These are phyloP conservation scores for Anas capensis DNA, from an alignment of 2,797 vertebrate genomes.

Conservation along the genomic window DNA sequence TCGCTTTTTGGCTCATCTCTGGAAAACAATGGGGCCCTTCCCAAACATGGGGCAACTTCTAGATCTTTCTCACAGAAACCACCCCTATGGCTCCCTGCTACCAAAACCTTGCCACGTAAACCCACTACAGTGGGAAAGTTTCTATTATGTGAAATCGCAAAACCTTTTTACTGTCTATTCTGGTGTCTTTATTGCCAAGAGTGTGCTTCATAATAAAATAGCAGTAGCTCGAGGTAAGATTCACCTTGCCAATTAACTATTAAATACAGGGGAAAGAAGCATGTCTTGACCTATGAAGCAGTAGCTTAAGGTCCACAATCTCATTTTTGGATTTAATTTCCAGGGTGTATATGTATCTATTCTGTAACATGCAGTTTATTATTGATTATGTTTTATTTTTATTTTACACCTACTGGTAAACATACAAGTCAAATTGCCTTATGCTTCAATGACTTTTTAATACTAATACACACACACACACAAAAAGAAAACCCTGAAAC, in stretches of 20 bases:
- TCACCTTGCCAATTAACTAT: not conserved
- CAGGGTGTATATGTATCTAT: accelerated
- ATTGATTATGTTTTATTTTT: not conserved
- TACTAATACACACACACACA: not conserved
- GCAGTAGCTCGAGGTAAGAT: not conserved
- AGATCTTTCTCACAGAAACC: no score
- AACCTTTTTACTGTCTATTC: not conserved
- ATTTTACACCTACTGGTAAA: not conserved
- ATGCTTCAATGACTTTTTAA: not conserved
- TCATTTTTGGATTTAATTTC: not conserved
- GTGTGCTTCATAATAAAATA: not conserved
- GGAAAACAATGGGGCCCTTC: no score
- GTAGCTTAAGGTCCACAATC: not conserved
- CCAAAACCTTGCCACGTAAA: no score
- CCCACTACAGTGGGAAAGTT: not conserved
- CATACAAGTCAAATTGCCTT: not conserved
- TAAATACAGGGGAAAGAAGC: not conserved
- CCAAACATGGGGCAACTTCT: no score
- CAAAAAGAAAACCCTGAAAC: not conserved
- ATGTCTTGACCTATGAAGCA: not conserved
- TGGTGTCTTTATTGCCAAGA: not conserved
- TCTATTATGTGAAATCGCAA: not conserved
- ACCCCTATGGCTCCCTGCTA: no score
- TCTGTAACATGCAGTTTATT: not conserved
- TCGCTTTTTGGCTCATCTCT: no score